phyloP scores from a whole-genome alignment of 2,888 invertebrate species.

The Lasioglossum oenotherae region DNA sequence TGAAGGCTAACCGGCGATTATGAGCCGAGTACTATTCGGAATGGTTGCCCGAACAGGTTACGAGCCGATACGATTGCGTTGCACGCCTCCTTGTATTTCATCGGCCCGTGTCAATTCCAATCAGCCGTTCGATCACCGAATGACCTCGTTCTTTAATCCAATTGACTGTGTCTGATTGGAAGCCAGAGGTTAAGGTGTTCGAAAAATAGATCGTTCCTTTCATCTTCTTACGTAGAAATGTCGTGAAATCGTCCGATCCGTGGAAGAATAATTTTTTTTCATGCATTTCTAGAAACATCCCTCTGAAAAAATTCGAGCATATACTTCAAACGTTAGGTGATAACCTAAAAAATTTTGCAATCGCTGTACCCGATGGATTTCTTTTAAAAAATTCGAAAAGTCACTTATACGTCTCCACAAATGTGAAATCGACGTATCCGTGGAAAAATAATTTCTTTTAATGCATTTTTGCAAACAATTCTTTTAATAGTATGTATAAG shows the following conservation, averaged over 20 bases:
- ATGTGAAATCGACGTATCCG: too few species aligned
- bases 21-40: constrained; percentile 31
- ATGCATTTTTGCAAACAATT: too few species aligned
- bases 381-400: not conserved
- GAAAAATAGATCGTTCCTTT: not conserved
- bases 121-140: constrained; percentile 25
- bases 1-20: constrained; percentile 44
- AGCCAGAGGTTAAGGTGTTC: not conserved
- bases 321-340: not conserved
- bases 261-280: too few species aligned
- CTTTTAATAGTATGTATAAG: too few species aligned
- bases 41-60: constrained; percentile 67
- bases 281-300: too few species aligned
- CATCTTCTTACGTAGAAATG: not conserved
- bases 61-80: constrained; percentile 32
- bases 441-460: too few species aligned
- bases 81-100: constrained; percentile 44
- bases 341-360: not conserved
- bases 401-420: too few species aligned
- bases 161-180: constrained; percentile 32
- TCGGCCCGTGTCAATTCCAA: constrained; percentile 34
- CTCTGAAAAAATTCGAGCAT: not conserved
- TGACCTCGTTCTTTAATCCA: constrained; percentile 73
- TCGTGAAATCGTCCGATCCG: too few species aligned
- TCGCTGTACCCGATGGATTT: not conserved